phyloP scores from a whole-genome alignment of 2,797 vertebrate species.

The Sebastes umbrosus region DNA sequence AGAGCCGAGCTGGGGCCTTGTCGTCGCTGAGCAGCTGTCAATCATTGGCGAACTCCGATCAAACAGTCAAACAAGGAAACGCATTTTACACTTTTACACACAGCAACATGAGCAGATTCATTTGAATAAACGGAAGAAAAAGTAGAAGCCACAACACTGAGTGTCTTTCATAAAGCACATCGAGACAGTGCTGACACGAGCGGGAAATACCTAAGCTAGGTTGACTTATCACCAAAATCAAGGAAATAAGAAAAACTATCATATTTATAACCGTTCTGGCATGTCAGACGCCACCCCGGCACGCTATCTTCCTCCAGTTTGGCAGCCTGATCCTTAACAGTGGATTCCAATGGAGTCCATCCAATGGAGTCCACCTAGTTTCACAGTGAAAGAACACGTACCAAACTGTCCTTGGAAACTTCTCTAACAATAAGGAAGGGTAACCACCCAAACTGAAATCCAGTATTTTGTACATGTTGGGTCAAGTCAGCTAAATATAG shows the following conservation, averaged over 20 bases:
- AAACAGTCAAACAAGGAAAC: neutral
- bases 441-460: neutral
- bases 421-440: conserved; percentile 12
- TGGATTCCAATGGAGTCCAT: neutral
- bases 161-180: neutral
- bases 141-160: neutral
- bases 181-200: neutral
- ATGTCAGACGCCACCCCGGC: neutral
- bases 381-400: neutral
- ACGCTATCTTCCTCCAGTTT: neutral
- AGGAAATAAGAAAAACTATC: neutral
- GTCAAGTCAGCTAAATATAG: neutral
- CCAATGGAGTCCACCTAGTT: neutral
- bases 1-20: too few relatives aligned
- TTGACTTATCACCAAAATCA: neutral
- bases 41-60: too few relatives aligned
- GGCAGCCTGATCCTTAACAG: neutral
- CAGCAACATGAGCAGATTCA: neutral
- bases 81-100: neutral
- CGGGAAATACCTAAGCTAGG: neutral
- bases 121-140: neutral
- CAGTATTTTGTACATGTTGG: neutral
- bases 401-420: neutral
- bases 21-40: too few relatives aligned
- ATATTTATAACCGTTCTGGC: neutral